Base-by-base conservation (phyloP, 2,113 vertebrate genomes). In the Lycaon pictus region DNA sequence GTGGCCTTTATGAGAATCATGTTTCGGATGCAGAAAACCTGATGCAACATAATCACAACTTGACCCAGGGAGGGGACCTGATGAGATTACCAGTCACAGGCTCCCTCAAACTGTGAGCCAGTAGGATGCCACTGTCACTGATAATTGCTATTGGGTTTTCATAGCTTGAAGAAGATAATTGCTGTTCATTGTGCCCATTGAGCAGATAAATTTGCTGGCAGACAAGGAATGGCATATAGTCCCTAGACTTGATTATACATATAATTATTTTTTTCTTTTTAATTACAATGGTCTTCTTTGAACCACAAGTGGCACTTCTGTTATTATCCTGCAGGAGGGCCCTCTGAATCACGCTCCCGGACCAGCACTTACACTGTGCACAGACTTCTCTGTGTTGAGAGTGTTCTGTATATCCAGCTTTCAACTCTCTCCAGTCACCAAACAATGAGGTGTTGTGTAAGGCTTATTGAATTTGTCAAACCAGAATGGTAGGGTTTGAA, bases 201-300 rank as follows among this genome's bases (percentile, higher is more conserved):
- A 90, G 48, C 19, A 11, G 60, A 65, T 51, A 62, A 23, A 67
- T 55, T 65, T 58, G 25, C 72, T 65, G 48, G 48, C 35, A 83
- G 43, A 35, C 27, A 53, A 77, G 19, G 22, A 77, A 48, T 35
- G n/a, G 22, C 23, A 32, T 53, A 29, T 8, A 71, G 43, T 76
- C 19, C 60, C 37, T 92, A 48, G 22, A 35, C 90, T 82, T 71
- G 82, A 76, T 82, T 43, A 63, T 65, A 53, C 53, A 16, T 25
- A 16, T 19, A 58, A 53, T 77, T 17, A 0, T 67, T 85, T 77
- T 60, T 77, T 88, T 35, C 93, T 72, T n/a, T 72, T 43, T 87
- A 35, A 98, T 95, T 86, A 79, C 62, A 87, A 7, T 60, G 56
- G 71, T 69, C 53, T 92, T 86, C 58, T 35, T 13, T 79, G 88